These are phyloP conservation scores for Rhodophaea formosa DNA, from an alignment of 2,888 invertebrate species.

Conservation along the genomic window DNA sequence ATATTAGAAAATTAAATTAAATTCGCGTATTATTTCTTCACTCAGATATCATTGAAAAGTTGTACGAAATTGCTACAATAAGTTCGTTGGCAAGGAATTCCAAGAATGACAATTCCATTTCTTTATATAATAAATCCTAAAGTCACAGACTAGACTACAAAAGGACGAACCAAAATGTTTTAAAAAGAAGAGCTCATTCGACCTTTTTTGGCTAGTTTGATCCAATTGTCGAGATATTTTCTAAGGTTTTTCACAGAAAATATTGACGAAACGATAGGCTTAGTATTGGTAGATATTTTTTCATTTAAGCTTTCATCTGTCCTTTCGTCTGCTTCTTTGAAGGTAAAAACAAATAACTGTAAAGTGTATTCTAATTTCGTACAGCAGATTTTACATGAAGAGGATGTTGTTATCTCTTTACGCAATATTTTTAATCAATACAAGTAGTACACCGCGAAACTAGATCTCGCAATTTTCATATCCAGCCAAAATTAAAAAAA, in stretches of 20 bases:
- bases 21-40: neutral
- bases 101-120: slow-evolving; percentile 13
- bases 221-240: slow-evolving; percentile 7
- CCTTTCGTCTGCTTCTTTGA: too few species aligned
- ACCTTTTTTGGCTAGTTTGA: neutral
- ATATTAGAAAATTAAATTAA: neutral
- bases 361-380: too few species aligned
- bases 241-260: neutral
- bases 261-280: neutral
- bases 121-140: slow-evolving; percentile 9
- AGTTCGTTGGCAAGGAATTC: slow-evolving; percentile 1
- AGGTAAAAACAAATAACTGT: too few species aligned
- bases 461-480: too few species aligned
- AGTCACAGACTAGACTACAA: slow-evolving; percentile 1
- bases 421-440: too few species aligned
- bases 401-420: too few species aligned
- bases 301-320: too few species aligned
- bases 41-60: neutral
- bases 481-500: too few species aligned
- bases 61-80: slow-evolving; percentile 1
- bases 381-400: too few species aligned
- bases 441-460: too few species aligned
- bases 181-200: neutral
- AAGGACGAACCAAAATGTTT: slow-evolving; percentile 10
- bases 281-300: too few species aligned